Evolutionary conservation across 2,888 invertebrate genomes (phyloP).

Genomic region (Lasius platythorax): DNA sequence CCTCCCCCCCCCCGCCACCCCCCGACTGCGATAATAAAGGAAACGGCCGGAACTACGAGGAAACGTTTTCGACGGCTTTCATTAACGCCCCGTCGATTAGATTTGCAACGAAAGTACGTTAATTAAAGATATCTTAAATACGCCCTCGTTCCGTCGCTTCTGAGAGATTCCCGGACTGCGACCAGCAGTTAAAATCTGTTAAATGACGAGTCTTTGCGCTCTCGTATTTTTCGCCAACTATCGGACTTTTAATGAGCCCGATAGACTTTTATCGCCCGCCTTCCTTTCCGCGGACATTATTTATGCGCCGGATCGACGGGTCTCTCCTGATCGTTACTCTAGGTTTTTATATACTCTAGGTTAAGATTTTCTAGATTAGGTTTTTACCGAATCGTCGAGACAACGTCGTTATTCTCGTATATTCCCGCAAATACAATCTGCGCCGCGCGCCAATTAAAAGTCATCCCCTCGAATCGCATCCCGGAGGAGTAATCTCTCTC

Average conservation of each 20-base stretch:
- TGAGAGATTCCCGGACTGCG: conserved; percentile 60
- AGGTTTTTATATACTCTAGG: background rate
- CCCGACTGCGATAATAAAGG: conserved; percentile 44
- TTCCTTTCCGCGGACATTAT: conserved; percentile 4
- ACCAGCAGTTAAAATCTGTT: conserved; percentile 61
- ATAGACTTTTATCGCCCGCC: conserved; percentile 23
- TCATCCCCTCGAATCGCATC: background rate
- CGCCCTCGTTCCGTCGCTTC: background rate
- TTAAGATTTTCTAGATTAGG: too few species aligned
- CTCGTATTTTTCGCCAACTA: conserved; percentile 8
- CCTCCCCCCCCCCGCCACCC: background rate
- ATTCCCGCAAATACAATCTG: background rate
- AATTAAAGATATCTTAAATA: conserved; percentile 65
- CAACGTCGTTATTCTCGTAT: background rate
- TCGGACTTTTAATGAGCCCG: conserved; percentile 49
- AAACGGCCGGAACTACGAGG: conserved; percentile 47
- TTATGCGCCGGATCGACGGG: background rate
- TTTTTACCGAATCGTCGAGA: background rate
- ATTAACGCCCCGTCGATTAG: conserved; percentile 65
- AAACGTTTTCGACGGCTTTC: conserved; percentile 59
- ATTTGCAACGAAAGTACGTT: conserved; percentile 62
- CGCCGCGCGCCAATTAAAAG: background rate
- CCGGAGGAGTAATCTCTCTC: background rate
- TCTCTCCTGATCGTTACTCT: background rate
- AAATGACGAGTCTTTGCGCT: conserved; percentile 50